Percentiles rank a stretch among this genome's conserved stretches.
phyloP scores from a whole-genome alignment of 2,113 vertebrate species.

The Hippocampus guttulatus region DNA sequence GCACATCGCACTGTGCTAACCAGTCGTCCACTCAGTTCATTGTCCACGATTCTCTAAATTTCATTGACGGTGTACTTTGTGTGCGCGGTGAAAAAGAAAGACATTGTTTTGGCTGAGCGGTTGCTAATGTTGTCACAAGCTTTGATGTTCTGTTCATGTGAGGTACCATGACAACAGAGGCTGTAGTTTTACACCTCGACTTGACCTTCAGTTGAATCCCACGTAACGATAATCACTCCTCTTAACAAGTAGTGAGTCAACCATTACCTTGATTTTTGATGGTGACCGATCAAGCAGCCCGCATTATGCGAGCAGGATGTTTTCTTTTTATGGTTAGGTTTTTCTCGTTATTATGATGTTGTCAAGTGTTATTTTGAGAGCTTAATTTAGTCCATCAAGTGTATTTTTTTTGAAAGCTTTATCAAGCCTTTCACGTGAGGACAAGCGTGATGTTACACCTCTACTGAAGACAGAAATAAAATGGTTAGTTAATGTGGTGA shows the following conservation, averaged over 20 bases:
- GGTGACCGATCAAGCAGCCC: slow-evolving; percentile 6
- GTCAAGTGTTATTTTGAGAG: neutral
- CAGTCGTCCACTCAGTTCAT: too few relatives aligned
- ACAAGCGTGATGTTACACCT: neutral
- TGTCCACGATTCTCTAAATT: too few relatives aligned
- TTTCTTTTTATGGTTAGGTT: neutral
- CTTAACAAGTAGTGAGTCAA: slow-evolving; percentile 4
- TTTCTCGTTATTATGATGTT: neutral
- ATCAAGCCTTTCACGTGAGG: neutral
- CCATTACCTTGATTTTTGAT: slow-evolving; percentile 9
- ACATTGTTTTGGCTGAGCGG: slow-evolving; percentile 1
- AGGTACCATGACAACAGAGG: slow-evolving; percentile 2
- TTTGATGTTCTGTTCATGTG: slow-evolving; percentile 13
- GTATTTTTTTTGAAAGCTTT: neutral
- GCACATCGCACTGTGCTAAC: too few relatives aligned
- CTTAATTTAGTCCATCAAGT: neutral
- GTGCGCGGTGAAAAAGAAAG: neutral
- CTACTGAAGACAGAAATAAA: neutral
- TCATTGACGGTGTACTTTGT: neutral
- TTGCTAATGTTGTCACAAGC: neutral
- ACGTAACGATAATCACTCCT: slow-evolving; percentile 10
- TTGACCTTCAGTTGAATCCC: slow-evolving; percentile 18
- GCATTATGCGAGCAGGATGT: too few relatives aligned
- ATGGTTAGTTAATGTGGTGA: neutral
- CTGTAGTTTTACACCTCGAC: neutral